A percentile compares a stretch with the other conserved stretches of the same genome.
Conservation (phyloP, 2,888 invertebrate species). For the Euzophera pinguis region DNA sequence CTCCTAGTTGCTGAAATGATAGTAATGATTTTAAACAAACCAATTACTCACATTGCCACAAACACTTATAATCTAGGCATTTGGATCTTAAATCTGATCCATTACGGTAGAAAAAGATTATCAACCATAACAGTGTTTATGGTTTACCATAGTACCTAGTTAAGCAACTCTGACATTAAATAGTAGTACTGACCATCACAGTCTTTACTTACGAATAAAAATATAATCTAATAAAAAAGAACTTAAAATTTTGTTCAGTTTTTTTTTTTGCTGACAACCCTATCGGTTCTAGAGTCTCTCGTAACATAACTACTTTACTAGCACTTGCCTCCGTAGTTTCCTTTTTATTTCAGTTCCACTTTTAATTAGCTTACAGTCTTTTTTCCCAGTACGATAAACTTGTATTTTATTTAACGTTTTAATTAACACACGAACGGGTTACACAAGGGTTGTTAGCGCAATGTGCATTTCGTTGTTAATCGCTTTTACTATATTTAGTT, state of each 20-base stretch:
- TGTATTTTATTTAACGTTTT: conserved; percentile 10
- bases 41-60: too few relatives aligned
- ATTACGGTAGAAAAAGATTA: too few relatives aligned
- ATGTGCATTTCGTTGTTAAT: not conserved
- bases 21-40: too few relatives aligned
- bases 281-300: not conserved
- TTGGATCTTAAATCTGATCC: too few relatives aligned
- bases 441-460: not conserved
- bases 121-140: too few relatives aligned
- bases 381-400: conserved; percentile 5
- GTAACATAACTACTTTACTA: conserved; percentile 7
- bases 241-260: not conserved
- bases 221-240: not conserved
- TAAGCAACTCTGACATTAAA: too few relatives aligned
- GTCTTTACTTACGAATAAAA: not conserved
- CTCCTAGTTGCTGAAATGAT: too few relatives aligned
- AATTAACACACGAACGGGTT: conserved; percentile 3
- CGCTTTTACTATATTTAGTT: too few relatives aligned
- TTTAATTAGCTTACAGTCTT: conserved; percentile 9
- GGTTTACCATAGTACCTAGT: too few relatives aligned
- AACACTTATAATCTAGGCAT: too few relatives aligned
- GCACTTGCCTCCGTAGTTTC: not conserved
- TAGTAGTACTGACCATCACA: too few relatives aligned
- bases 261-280: not conserved
- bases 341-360: conserved; percentile 2